Conservation (phyloP, 2,888 invertebrate genomes). For the Oscheius sp. region DNA sequence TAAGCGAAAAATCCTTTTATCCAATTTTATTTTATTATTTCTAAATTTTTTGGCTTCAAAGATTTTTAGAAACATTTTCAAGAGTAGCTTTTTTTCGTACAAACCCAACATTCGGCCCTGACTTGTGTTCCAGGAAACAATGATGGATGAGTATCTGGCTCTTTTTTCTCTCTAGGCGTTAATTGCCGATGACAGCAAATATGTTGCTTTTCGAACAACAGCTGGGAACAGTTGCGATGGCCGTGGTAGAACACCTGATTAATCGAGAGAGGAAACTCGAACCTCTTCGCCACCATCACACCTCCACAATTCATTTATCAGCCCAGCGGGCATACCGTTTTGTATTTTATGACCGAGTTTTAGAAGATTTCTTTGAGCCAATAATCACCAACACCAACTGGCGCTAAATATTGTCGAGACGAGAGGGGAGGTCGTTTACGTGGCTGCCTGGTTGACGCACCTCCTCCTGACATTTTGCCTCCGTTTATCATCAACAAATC, state of each 20-base stretch:
- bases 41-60: too few species aligned
- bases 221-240: constrained; percentile 33
- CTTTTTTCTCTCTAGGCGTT: not conserved
- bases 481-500: not conserved
- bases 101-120: not conserved
- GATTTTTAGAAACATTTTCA: too few species aligned
- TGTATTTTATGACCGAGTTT: not conserved
- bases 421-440: not conserved
- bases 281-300: constrained; percentile 11
- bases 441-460: not conserved
- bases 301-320: constrained; percentile 1
- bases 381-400: not conserved
- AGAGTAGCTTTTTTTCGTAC: too few species aligned
- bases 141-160: constrained; percentile 13
- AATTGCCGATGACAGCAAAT: constrained; percentile 31
- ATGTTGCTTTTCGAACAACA: constrained; percentile 35
- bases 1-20: too few species aligned
- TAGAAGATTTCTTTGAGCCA: not conserved
- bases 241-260: constrained; percentile 33
- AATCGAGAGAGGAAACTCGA: constrained; percentile 26
- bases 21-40: not conserved
- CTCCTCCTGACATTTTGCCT: not conserved
- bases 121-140: not conserved
- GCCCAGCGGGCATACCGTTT: not conserved
- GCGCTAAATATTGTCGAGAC: not conserved